These are phyloP conservation scores for Odobenus rosmarus DNA, from an alignment of 2,113 vertebrate species.

Conservation along the genomic window DNA sequence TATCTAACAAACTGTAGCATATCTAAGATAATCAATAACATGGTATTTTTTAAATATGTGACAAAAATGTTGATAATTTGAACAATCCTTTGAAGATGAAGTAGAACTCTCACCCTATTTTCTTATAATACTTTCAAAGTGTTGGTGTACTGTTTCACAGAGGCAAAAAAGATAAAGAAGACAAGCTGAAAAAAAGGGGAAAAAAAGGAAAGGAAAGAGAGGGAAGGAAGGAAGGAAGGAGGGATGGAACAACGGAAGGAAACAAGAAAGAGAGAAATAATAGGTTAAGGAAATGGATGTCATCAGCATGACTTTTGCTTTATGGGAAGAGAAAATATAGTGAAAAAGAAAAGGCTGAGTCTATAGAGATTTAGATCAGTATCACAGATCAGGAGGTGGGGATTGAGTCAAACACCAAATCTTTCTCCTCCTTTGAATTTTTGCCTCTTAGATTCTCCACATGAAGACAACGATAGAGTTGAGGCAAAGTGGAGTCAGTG, in stretches of 20 bases:
- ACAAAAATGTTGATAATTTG: not conserved
- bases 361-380: not conserved
- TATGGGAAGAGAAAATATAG: not conserved
- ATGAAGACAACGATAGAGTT: not conserved
- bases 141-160: not conserved
- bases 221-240: not conserved
- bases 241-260: not conserved
- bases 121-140: not conserved
- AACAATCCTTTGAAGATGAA: not conserved
- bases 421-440: not conserved
- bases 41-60: not conserved
- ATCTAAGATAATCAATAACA: not conserved
- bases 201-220: not conserved
- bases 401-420: not conserved
- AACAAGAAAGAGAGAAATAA: not conserved
- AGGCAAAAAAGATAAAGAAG: not conserved
- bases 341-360: not conserved
- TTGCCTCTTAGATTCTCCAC: not conserved
- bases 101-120: not conserved
- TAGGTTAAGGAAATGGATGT: not conserved
- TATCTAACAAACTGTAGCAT: not conserved
- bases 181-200: not conserved
- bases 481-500: not conserved
- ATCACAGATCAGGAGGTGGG: not conserved
- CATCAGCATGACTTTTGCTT: not conserved